These are phyloP conservation scores for Atherix ibis DNA, from an alignment of 2,888 invertebrate species.

Conservation along the genomic window DNA sequence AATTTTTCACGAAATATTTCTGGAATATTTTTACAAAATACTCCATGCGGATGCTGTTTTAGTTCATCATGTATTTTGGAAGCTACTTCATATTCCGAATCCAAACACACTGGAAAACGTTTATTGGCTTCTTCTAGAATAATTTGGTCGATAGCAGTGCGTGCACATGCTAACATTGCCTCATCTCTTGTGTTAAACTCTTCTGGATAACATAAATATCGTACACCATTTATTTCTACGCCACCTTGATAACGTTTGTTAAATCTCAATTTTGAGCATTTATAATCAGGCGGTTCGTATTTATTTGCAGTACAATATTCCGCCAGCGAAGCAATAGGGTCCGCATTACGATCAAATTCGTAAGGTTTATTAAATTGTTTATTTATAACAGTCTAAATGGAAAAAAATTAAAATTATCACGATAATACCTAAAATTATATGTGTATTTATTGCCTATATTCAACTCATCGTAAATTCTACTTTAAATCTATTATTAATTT, in stretches of 20 bases:
- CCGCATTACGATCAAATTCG: slow-evolving; percentile 18
- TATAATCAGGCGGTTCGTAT: slow-evolving; percentile 20
- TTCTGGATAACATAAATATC: slow-evolving; percentile 26
- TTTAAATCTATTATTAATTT: no score
- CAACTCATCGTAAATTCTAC: no score
- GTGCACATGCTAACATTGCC: slow-evolving; percentile 23
- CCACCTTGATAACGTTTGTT: slow-evolving; percentile 19
- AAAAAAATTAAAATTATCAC: no score
- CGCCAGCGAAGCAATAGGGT: slow-evolving; percentile 18
- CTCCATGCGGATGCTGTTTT: slow-evolving; percentile 37
- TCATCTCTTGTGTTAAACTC: slow-evolving; percentile 19
- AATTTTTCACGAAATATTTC: slow-evolving; percentile 43
- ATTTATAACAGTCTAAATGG: no score
- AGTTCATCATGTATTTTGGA: slow-evolving; percentile 23
- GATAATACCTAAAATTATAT: no score
- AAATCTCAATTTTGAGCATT: slow-evolving; percentile 17
- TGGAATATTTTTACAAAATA: slow-evolving; percentile 42
- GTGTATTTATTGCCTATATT: no score
- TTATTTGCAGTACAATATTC: slow-evolving; percentile 21
- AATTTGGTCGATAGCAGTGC: slow-evolving; percentile 22
- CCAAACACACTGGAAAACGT: slow-evolving; percentile 18
- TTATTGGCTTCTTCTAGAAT: slow-evolving; percentile 17
- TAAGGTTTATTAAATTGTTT: no score
- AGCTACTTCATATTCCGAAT: slow-evolving; percentile 21
- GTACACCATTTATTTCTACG: slow-evolving; percentile 20